phyloP scores from a whole-genome alignment of 2,113 vertebrate species.

The Chaetura pelagica region DNA sequence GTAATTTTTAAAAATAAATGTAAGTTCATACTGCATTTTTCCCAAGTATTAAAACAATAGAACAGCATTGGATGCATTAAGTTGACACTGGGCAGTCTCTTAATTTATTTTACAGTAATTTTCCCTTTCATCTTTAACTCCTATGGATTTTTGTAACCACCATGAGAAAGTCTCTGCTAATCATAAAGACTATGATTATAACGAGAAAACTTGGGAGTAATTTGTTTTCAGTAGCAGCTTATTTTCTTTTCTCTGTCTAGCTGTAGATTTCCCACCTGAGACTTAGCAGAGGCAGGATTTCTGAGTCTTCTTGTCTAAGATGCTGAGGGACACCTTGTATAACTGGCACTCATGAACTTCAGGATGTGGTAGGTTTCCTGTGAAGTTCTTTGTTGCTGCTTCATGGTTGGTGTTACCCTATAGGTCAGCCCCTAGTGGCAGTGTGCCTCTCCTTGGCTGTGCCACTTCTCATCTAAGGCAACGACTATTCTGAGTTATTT shows the following conservation, averaged over 20 bases:
- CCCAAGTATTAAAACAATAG: too few species aligned
- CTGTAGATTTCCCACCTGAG: background rate
- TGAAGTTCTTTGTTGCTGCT: background rate
- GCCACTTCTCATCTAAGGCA: background rate
- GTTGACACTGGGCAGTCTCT: background rate
- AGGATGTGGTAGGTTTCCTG: background rate
- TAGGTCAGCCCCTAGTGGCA: background rate
- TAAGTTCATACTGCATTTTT: too few species aligned
- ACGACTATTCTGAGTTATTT: background rate
- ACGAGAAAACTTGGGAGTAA: background rate
- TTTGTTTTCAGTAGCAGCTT: background rate
- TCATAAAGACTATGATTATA: background rate
- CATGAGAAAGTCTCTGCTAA: background rate
- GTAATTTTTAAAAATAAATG: background rate
- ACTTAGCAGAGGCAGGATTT: background rate
- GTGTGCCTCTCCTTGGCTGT: background rate
- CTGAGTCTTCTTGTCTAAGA: background rate
- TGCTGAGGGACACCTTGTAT: background rate
- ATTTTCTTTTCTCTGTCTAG: background rate
- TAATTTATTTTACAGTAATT: background rate
- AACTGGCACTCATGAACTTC: background rate
- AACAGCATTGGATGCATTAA: background rate
- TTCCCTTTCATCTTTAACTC: background rate
- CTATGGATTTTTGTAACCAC: background rate
- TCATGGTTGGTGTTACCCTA: accelerated